Percentiles rank a stretch among this genome's conserved stretches.
These are phyloP conservation scores for Xestia xanthographa DNA, from an alignment of 2,888 invertebrate species.

Conservation along the genomic window DNA sequence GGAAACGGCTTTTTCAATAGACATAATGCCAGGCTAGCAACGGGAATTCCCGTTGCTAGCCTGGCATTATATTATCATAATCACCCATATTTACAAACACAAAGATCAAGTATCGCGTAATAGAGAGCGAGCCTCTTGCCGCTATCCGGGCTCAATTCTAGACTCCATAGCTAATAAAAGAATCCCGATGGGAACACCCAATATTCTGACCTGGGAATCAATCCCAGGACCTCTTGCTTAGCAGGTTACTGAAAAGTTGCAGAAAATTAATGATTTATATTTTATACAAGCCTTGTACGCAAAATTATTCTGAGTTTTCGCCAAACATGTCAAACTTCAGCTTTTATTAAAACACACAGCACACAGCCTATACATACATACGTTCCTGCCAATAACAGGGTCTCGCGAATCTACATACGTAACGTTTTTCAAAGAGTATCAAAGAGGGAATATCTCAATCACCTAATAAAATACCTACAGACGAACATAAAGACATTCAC, in stretches of 20 bases:
- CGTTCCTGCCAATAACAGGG: constrained; percentile 19
- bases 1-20: no score
- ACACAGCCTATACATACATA: background rate
- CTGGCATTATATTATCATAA: background rate
- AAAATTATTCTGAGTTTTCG: background rate
- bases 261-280: no score
- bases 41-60: no score
- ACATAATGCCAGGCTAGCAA: no score
- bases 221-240: background rate
- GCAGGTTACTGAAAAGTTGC: no score
- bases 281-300: background rate
- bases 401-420: constrained; percentile 6
- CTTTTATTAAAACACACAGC: constrained; percentile 1
- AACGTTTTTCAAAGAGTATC: constrained; percentile 34
- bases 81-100: background rate
- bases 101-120: background rate
- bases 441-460: constrained; percentile 53
- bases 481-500: constrained; percentile 56
- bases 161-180: background rate
- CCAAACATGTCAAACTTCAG: background rate
- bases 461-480: constrained; percentile 58
- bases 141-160: background rate
- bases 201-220: background rate
- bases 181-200: background rate
- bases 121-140: background rate